Conservation (phyloP, 2,113 vertebrate species). For the Numenius arquata region DNA sequence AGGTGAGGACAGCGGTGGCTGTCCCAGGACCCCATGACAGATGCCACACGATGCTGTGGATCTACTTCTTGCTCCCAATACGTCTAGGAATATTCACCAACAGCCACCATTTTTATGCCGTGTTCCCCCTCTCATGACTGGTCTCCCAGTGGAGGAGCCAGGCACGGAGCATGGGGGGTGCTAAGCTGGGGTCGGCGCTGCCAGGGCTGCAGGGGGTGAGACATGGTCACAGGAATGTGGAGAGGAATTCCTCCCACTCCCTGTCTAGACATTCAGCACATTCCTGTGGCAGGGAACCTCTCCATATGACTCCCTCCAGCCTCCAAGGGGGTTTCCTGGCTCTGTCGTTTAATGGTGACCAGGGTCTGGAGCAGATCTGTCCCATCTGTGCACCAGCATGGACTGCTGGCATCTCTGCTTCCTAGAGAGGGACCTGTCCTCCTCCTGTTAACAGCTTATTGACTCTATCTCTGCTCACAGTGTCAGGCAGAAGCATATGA, state of each 20-base stretch:
- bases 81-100: background rate
- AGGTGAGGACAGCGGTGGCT: rapidly evolving
- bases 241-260: background rate
- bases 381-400: background rate
- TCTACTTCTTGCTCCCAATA: background rate
- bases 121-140: too few species aligned
- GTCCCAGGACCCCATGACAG: background rate
- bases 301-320: rapidly evolving
- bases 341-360: background rate
- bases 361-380: background rate
- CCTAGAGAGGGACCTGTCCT: background rate
- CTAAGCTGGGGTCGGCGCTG: background rate
- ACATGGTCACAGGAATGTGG: background rate
- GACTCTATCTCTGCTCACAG: background rate
- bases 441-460: background rate
- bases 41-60: background rate
- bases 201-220: background rate
- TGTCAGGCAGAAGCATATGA: background rate
- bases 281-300: background rate
- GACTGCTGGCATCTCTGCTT: background rate
- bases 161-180: rapidly evolving
- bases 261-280: background rate
- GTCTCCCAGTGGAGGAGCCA: background rate
- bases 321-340: background rate
- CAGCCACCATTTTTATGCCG: rapidly evolving